A percentile compares a stretch with the other conserved stretches of the same genome.
Conservation (phyloP, 1,140 invertebrate genomes). For the Diorhabda elongata region DNA sequence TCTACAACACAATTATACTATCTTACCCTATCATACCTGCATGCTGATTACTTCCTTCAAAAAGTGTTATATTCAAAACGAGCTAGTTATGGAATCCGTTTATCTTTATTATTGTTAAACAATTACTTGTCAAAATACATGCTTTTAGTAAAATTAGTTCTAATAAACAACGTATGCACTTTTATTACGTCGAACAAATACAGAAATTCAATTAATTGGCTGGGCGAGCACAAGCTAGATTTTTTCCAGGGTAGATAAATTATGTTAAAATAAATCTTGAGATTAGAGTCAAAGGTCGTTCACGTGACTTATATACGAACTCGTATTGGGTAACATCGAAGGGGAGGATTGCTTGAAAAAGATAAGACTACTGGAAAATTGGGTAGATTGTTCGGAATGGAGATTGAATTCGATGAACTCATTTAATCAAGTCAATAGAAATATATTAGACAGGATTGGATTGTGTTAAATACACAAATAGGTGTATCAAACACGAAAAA, state of each 20-base stretch:
- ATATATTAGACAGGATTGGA: neutral
- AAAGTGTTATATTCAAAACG: no score
- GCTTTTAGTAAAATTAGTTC: neutral
- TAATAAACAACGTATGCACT: neutral
- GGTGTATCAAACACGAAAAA: no score
- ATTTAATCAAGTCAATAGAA: constrained; percentile 44
- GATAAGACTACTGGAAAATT: constrained; percentile 44
- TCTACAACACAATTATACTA: no score
- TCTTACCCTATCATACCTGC: no score
- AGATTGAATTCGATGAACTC: constrained; percentile 45
- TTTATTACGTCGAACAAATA: constrained; percentile 11
- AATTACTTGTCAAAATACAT: no score
- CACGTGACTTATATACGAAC: constrained; percentile 35
- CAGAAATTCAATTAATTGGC: constrained; percentile 6
- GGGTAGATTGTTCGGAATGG: constrained; percentile 38
- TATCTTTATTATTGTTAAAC: no score
- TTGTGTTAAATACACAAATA: neutral
- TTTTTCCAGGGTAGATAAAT: constrained; percentile 21
- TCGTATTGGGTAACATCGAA: constrained; percentile 40
- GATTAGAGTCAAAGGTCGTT: constrained; percentile 25
- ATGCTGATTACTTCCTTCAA: no score
- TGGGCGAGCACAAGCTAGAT: constrained; percentile 8
- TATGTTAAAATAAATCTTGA: constrained; percentile 27
- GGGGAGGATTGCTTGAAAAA: constrained; percentile 37
- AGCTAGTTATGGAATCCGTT: no score